phyloP scores from a whole-genome alignment of 2,888 invertebrate genomes.

The Troides helena region DNA sequence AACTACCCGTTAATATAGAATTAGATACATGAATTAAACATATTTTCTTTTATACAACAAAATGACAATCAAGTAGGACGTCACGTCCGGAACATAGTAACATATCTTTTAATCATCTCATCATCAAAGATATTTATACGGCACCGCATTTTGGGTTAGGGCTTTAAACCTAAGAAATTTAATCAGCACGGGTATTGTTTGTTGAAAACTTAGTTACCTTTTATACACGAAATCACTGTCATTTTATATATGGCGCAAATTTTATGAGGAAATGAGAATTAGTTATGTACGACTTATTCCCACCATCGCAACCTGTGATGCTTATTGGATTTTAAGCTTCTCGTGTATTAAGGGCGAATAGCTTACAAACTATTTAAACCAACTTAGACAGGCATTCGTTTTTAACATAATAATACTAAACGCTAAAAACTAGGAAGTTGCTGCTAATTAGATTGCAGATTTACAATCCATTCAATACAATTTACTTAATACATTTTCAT shows the following conservation, averaged over 20 bases:
- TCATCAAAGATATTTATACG: no score
- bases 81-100: no score
- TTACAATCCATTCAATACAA: no score
- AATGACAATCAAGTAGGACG: no score
- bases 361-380: conserved; percentile 3
- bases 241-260: no score
- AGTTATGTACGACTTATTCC: not conserved
- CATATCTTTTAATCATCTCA: no score
- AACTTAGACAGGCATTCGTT: not conserved
- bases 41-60: not conserved
- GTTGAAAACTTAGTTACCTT: no score
- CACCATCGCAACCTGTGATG: not conserved
- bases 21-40: not conserved
- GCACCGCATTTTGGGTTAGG: no score
- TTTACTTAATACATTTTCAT: not conserved
- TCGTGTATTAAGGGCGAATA: conserved; percentile 20
- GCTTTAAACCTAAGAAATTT: no score
- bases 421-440: not conserved
- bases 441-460: no score
- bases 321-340: conserved; percentile 21
- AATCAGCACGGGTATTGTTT: no score
- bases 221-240: no score
- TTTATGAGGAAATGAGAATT: not conserved
- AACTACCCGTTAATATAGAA: not conserved
- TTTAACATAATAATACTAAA: not conserved